Evolutionary conservation across 2,113 vertebrate genomes (phyloP), one percentile per base, ranked within the genome.

Genomic region (Mola mola): DNA sequence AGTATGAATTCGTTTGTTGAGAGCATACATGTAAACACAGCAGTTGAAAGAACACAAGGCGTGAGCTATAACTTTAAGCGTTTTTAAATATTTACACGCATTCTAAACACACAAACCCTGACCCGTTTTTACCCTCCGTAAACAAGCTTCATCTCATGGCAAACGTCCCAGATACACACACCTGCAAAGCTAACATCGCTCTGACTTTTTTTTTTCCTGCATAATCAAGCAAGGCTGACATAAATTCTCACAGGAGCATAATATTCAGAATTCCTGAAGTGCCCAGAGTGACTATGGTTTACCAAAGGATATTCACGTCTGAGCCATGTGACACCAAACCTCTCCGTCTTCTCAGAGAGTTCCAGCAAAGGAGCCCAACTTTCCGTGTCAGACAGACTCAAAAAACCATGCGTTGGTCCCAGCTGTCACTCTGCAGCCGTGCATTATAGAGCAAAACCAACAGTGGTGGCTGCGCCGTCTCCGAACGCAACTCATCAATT

Each of bases 401-500:
- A 43, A 51, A 43, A 83, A 56, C 34, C 67, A 28, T 62, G 50
- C 61, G 49, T 20, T 8, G 72, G 86, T 76, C 77, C 82, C 82
- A 82, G 81, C 78, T 86, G 83, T 81, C 74, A 66, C 47, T 76
- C 67, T 56, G 76, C 74, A 88, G 71, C 78, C 83, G 69, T 80
- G 86, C 55, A 69, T 53, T 73, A 82, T 85, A 34, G 62, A 86
- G 64, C 78, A 80, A 81, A 85, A 84, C 83, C 85, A 86, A 87
- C 83, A 84, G 77, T 70, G 63, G 78, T 71, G 69, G 76, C 64
- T 57, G 83, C 75, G 78, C 52, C n/a, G 19, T 84, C 67, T 81
- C 74, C 24, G 24, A 87, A 85, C 44, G 61, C 75, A 83, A 57
- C 49, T 63, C 87, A 87, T 90, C 85, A 66, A 88, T 90, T 82